Base-by-base conservation (phyloP, 1,140 invertebrate genomes). In the Varroa destructor region DNA sequence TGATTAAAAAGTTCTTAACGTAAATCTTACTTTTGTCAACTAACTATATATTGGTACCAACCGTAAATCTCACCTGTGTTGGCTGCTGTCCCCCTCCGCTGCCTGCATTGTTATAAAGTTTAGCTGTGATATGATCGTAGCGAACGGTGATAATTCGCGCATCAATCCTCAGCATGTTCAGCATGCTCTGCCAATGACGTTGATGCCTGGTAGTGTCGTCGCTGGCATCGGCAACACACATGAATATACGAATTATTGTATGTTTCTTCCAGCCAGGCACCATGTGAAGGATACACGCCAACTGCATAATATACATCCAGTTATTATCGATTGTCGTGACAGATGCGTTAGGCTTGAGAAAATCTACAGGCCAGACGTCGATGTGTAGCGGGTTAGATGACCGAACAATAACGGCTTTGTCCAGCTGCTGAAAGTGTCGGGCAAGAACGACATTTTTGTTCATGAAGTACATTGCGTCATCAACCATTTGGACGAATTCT, bases 211-310 rank as follows among this genome's bases (percentile, higher is more conserved):
- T 77, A 84, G 85, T 76, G 79, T 79, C 77, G n/a, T 80, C 78
- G 25, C 57, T 73, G 14, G 74, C 72, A 3, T 72, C 70, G 37
- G 75, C 74, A 46, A 75, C 79, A 76, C 89, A 92, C 40, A 95
- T 84, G 77, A 91, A 91, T 25, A 95, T 87, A 55, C 93, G 82
- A 43, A 97, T 81, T 37, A 84, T 83, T 55, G 93, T 83, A 75
- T 87, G 87, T 75, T 87, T 88, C 87, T 90, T 94, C 76, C 87
- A 85, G 71, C 79, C 77, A 12, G 78, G 75, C 40, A 82, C 87
- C 87, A 98, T 99, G 76, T 93, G 90, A 25, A 97, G 85, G 72
- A 99, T 96, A 76, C 94, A 97, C 1, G 94, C 93, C 64, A 99
- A 79, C 80, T 99, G 96, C 76, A 99, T 86, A 84, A 97, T 89